Conservation (phyloP, 2,888 invertebrate species). For the Incurvaria masculella region DNA sequence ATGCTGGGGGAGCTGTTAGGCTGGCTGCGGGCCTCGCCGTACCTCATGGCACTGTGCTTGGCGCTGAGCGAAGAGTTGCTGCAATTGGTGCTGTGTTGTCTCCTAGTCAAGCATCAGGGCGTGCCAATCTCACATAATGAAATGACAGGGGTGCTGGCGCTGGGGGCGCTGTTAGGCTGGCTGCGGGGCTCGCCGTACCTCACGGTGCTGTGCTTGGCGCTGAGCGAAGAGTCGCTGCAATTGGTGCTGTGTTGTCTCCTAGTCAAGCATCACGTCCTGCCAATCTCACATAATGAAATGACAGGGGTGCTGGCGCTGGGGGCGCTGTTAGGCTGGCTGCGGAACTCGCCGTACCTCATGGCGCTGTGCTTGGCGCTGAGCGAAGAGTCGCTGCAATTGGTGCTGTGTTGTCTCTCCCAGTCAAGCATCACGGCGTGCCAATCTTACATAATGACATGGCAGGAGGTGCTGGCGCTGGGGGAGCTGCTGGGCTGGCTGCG, state of each 20-base stretch:
- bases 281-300: no score
- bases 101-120: no score
- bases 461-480: constrained; percentile 44
- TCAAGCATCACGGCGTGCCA: no score
- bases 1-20: constrained; percentile 44
- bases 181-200: no score
- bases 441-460: not conserved
- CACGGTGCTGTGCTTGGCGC: no score
- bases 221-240: no score
- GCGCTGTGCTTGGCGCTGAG: constrained; percentile 43
- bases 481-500: constrained; percentile 49
- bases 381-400: constrained; percentile 39
- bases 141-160: no score
- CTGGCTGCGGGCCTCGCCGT: constrained; percentile 47
- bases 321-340: constrained; percentile 46
- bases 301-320: constrained; percentile 43
- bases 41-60: constrained; percentile 42
- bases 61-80: constrained; percentile 45
- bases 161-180: no score
- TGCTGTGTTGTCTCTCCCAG: no score
- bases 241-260: no score
- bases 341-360: constrained; percentile 45
- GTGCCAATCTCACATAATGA: no score
- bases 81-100: constrained; percentile 32
- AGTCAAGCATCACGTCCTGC: no score